Percentiles rank a stretch among this genome's conserved stretches.
These are phyloP conservation scores for Chymomyza procnemis DNA, from an alignment of 2,888 invertebrate species.

Conservation along the genomic window DNA sequence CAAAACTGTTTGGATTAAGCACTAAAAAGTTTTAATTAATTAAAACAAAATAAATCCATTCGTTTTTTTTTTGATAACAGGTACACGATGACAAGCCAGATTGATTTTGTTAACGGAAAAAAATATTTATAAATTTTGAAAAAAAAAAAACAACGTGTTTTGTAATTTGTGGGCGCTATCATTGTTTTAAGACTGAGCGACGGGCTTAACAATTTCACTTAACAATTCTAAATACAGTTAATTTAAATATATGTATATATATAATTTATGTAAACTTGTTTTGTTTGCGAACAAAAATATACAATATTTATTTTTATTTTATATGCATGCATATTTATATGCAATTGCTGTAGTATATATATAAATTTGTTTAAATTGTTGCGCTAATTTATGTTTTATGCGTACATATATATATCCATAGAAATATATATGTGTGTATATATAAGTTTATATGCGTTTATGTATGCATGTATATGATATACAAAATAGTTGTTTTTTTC, in stretches of 20 bases:
- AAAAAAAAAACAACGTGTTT: too few relatives aligned
- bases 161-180: not conserved
- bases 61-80: not conserved
- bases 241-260: slow-evolving; percentile 16
- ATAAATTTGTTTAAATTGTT: slow-evolving; percentile 3
- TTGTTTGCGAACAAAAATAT: slow-evolving; percentile 6
- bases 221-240: not conserved
- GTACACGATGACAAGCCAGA: not conserved
- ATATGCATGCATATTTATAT: slow-evolving; percentile 12
- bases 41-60: not conserved
- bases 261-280: slow-evolving; percentile 19
- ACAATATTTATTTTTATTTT: slow-evolving; percentile 27
- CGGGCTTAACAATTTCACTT: not conserved
- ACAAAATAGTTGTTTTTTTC: slow-evolving; percentile 54
- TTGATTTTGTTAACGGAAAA: not conserved
- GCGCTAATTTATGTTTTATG: slow-evolving; percentile 23
- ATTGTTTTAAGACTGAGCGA: not conserved
- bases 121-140: not conserved
- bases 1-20: slow-evolving; percentile 10
- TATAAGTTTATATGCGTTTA: slow-evolving; percentile 37
- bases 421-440: slow-evolving; percentile 4
- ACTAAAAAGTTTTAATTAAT: slow-evolving; percentile 6
- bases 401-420: slow-evolving; percentile 45
- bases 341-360: slow-evolving; percentile 18
- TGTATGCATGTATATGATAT: slow-evolving; percentile 51